Percentiles rank a stretch among this genome's conserved stretches.
Evolutionary conservation across 1,140 invertebrate species (phyloP).

Genomic region (Diachasma alloeum): DNA sequence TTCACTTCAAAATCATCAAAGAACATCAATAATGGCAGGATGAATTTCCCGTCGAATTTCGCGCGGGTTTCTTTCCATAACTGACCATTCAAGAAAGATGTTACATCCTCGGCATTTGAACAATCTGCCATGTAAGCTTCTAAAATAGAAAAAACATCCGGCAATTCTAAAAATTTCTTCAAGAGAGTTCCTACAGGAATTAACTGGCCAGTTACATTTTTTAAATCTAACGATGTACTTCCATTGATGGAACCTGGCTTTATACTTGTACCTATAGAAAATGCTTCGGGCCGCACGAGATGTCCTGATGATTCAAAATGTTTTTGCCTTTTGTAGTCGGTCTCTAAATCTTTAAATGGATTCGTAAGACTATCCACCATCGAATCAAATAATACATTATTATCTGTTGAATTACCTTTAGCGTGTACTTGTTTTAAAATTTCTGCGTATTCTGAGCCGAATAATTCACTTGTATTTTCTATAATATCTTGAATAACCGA

Average conservation of each 20-base stretch:
- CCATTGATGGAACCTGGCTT: neutral
- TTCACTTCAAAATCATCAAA: too few species aligned
- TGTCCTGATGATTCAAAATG: neutral
- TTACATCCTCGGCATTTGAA: too few species aligned
- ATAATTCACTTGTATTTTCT: neutral
- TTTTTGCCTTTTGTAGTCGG: neutral
- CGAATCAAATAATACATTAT: neutral
- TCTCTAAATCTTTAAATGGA: neutral
- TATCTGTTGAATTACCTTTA: neutral
- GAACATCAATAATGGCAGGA: too few species aligned
- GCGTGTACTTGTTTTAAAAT: neutral
- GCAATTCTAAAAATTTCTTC: too few species aligned
- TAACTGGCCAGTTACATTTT: slow-evolving; percentile 19
- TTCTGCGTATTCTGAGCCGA: neutral
- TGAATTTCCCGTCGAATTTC: too few species aligned
- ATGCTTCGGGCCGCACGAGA: slow-evolving; percentile 11
- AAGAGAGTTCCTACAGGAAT: slow-evolving; percentile 24
- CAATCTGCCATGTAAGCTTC: too few species aligned
- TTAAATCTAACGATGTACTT: neutral
- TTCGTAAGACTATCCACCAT: neutral
- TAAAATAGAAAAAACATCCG: too few species aligned
- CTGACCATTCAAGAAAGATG: too few species aligned
- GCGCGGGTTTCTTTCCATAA: slow-evolving; percentile 19
- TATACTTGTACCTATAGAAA: slow-evolving; percentile 25
- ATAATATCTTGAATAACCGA: slow-evolving; percentile 9